Base-by-base conservation (phyloP, 2,113 vertebrate species). In the Nyctibius bracteatus region DNA sequence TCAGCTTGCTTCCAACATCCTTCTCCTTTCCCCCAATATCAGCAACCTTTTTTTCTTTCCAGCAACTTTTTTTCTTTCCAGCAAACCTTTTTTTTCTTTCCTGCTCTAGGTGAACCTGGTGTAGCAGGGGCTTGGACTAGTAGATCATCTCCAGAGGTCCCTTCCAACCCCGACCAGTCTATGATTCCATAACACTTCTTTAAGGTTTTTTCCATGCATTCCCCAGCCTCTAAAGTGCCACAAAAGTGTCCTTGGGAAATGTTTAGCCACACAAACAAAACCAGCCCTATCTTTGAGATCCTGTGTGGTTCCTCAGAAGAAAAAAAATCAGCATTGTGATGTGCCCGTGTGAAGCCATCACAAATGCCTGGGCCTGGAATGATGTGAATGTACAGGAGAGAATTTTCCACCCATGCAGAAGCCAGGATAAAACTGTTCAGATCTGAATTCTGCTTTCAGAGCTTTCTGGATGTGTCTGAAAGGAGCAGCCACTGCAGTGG, bases 261-360 rank as follows among this genome's bases (percentile, higher is more conserved):
- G 19, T 39, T 44, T 2, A 47, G 62, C 20, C 51, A 14, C 47
- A 3, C 20, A 8, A 55, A 43, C 6, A 27, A 44, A 14, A 33
- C 37, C 59, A 31, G 23, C 9, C 22, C 8, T 14, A 0, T 37
- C 25, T n/a, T 44, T 55, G 47, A 6, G 1, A 1, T 10, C 0
- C 0, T 6, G 18, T 0, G 0, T 28, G 19, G 9, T 33, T 90
- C 78, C 57, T 74, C 47, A 8, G 2, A 25, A 78, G 54, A 39
- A 75, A 31, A 49, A 66, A 58, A 77, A 31, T 62, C 30, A 9
- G 5, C 4, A 2, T 5, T 59, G 14, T 27, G 21, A 23, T 1
- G 44, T 72, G 80, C 62, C 39, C 18, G 2, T 20, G 46, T n/a
- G 49, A 41, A 73, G 22, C 62, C 35, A 35, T 63, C 1, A 0